Evolutionary conservation across 2,113 vertebrate genomes (phyloP).

Genomic region (Vulpes ferrilata): DNA sequence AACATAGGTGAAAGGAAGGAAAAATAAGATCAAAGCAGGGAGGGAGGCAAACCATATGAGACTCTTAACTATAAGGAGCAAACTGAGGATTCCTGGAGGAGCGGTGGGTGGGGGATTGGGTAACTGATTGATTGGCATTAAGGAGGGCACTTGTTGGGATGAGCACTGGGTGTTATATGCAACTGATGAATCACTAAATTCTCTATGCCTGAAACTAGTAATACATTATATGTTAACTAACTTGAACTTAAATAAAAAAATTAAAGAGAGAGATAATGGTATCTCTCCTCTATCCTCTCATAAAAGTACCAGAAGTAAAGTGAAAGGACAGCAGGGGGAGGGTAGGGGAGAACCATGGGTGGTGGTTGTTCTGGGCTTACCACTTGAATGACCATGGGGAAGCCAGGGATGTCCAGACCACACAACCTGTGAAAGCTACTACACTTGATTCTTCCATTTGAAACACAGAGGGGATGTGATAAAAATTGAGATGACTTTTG

Average conservation of each 20-base stretch:
- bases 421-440: background rate
- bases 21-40: background rate
- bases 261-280: background rate
- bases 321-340: background rate
- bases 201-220: background rate
- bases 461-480: background rate
- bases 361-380: background rate
- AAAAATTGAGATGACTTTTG: background rate
- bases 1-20: background rate
- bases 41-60: background rate
- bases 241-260: background rate
- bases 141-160: background rate
- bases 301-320: background rate
- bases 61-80: background rate
- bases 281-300: background rate
- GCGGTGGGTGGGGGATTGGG: background rate
- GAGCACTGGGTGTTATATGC: background rate
- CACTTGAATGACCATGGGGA: too few species aligned
- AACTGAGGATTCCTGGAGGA: background rate
- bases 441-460: background rate
- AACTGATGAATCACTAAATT: background rate
- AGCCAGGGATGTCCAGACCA: background rate
- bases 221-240: background rate
- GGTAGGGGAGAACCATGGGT: accelerated
- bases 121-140: background rate